Evolutionary conservation across 2,888 invertebrate genomes (phyloP).

Genomic region (Lycophotia porphyrea): DNA sequence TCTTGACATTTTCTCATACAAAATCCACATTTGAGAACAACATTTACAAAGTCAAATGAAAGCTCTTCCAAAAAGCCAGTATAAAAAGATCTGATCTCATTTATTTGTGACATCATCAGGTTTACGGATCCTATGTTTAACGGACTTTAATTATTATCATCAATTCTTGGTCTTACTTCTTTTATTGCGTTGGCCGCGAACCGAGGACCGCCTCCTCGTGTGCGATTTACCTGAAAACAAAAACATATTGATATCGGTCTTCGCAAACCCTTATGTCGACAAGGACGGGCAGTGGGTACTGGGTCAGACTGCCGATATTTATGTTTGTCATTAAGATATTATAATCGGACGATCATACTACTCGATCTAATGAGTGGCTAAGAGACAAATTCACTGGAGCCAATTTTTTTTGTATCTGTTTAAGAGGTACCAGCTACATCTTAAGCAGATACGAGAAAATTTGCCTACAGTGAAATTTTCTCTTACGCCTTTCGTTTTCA

Average conservation of each 20-base stretch:
- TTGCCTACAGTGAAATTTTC: too few species aligned
- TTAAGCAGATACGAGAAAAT: too few species aligned
- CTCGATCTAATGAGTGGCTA: slow-evolving; percentile 1
- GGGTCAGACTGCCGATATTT: slow-evolving; percentile 17
- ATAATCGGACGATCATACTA: slow-evolving; percentile 12
- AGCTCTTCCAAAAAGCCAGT: neutral
- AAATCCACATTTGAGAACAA: neutral
- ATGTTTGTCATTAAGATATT: slow-evolving; percentile 19
- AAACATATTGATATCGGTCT: slow-evolving; percentile 53
- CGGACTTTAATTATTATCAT: slow-evolving; percentile 36
- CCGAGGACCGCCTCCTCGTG: slow-evolving; percentile 91
- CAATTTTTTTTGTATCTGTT: too few species aligned
- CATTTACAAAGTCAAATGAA: slow-evolving; percentile 11
- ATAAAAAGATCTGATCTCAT: slow-evolving; percentile 42
- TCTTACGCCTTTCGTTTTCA: neutral
- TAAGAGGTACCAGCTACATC: too few species aligned
- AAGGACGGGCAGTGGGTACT: slow-evolving; percentile 29
- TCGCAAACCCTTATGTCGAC: slow-evolving; percentile 27
- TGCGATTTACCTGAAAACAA: slow-evolving; percentile 89
- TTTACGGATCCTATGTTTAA: slow-evolving; percentile 34
- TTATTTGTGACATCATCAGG: slow-evolving; percentile 47
- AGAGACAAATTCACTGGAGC: neutral
- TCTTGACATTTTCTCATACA: neutral
- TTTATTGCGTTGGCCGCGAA: slow-evolving; percentile 89
- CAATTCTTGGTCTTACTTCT: slow-evolving; percentile 80